A percentile compares a stretch with the other conserved stretches of the same genome.
phyloP scores from a whole-genome alignment of 2,888 invertebrate genomes.

The Meloe dianella region DNA sequence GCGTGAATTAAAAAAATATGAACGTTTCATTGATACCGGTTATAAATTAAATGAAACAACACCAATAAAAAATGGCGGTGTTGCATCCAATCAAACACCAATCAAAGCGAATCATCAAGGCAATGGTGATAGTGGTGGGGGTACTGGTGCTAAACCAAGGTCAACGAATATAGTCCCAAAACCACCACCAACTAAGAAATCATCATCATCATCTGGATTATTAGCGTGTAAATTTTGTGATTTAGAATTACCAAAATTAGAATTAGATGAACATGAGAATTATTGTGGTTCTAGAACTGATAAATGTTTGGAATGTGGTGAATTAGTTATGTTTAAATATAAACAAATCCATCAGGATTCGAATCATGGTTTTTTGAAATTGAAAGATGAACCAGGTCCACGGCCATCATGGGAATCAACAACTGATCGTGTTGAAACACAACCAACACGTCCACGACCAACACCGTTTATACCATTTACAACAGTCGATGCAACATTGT shows the following conservation, averaged over 20 bases:
- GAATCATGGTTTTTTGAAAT: constrained; percentile 70
- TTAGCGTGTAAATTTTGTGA: constrained; percentile 72
- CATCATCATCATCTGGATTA: constrained; percentile 42
- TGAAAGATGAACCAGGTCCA: constrained; percentile 65
- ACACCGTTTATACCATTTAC: constrained; percentile 41
- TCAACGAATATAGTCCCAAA: background rate
- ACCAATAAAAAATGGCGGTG: constrained; percentile 8
- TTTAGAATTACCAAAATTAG: constrained; percentile 67
- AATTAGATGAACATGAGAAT: constrained; percentile 68
- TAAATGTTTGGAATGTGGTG: constrained; percentile 70
- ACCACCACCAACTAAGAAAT: constrained; percentile 7
- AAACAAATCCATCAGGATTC: constrained; percentile 68
- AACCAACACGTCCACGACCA: constrained; percentile 33
- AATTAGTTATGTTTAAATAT: constrained; percentile 74
- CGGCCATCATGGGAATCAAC: constrained; percentile 58
- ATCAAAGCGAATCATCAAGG: background rate
- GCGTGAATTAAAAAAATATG: constrained; percentile 41
- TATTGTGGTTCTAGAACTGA: constrained; percentile 77
- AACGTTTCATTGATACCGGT: constrained; percentile 45
- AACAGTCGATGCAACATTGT: constrained; percentile 31
- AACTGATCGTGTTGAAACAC: constrained; percentile 40
- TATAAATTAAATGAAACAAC: constrained; percentile 36
- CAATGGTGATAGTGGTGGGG: background rate
- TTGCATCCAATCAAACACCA: background rate
- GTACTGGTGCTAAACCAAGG: constrained; percentile 5